Evolutionary conservation across 2,888 invertebrate genomes (phyloP), one percentile per base, ranked within the genome.

Genomic region (Athalia rosae): DNA sequence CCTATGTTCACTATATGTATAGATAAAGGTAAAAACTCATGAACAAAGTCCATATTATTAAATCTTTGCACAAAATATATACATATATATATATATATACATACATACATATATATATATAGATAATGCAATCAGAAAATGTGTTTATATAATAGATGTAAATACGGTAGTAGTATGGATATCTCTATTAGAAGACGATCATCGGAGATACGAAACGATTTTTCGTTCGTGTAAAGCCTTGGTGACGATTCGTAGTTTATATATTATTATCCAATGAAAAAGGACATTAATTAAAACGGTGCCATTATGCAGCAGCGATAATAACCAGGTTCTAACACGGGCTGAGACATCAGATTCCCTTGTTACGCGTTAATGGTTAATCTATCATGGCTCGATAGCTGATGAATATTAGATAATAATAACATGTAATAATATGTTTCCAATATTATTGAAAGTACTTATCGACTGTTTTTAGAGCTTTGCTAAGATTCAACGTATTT

Each of bases 361-460:
- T 85, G 83, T 85, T 88, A 86, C 83, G 41, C 48, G 85, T 85
- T 86, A 86, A 84, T 85, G 85, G 85, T 88, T 87, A 87, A 87
- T 84, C 9, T 48, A 15, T 66, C 62, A 62, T 62, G n/a, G 62
- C n/a, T n/a, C 62, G 6, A 41, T 6, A 62, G 45, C 62, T 62
- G 62, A 62, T 62, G n/a, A 62, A 62, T 62, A 61, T 61, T 61
- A 9, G 61, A 15, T 61, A 61, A 61, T 61, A 61, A 71, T 41
- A 45, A 43, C 28, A 58, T 43, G 5, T 67, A 58, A 58, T 71
- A 71, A 58, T 71, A 85, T 85, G 86, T 89, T 88, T 88, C 85
- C 81, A 82, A 88, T 87, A 88, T 87, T 87, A 86, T 87, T 85
- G 86, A 88, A 89, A 88, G 89, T 89, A 89, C 89, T 89, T 89